phyloP scores from a whole-genome alignment of 2,888 invertebrate species.

The Cheilosia pagana region DNA sequence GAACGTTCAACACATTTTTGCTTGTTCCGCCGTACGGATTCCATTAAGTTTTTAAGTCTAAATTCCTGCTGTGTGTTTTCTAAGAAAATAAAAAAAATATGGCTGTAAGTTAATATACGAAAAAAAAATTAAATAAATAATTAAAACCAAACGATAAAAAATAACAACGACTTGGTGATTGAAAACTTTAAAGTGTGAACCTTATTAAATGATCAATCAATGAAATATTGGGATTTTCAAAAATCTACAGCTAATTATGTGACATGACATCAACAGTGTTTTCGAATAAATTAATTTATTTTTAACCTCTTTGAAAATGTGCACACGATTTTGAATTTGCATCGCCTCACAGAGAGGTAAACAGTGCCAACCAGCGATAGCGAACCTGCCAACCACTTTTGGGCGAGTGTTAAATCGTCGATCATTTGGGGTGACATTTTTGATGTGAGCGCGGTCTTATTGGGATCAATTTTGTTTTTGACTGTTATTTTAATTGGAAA shows the following conservation, averaged over 20 bases:
- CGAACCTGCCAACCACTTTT: conserved; percentile 14
- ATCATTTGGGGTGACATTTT: conserved; percentile 22
- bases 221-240: conserved; percentile 16
- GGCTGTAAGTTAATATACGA: conserved; percentile 65
- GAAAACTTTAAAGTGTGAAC: conserved; percentile 38
- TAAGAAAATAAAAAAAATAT: conserved; percentile 35
- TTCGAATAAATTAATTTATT: conserved; percentile 33
- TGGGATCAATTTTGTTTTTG: conserved; percentile 4
- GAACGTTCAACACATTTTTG: conserved; percentile 78
- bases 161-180: neutral
- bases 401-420: conserved; percentile 19
- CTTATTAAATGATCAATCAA: conserved; percentile 8
- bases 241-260: conserved; percentile 43
- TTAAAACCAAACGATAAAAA: neutral
- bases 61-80: conserved; percentile 31
- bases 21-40: conserved; percentile 34
- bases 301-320: conserved; percentile 11
- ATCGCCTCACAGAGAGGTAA: no score
- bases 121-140: conserved; percentile 13
- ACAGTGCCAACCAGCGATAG: neutral
- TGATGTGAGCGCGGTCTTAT: conserved; percentile 20
- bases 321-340: conserved; percentile 7
- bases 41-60: conserved; percentile 42
- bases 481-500: neutral
- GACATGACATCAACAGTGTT: conserved; percentile 64